Conservation (phyloP, 2,113 vertebrate genomes). For the Lipophrys pholis region DNA sequence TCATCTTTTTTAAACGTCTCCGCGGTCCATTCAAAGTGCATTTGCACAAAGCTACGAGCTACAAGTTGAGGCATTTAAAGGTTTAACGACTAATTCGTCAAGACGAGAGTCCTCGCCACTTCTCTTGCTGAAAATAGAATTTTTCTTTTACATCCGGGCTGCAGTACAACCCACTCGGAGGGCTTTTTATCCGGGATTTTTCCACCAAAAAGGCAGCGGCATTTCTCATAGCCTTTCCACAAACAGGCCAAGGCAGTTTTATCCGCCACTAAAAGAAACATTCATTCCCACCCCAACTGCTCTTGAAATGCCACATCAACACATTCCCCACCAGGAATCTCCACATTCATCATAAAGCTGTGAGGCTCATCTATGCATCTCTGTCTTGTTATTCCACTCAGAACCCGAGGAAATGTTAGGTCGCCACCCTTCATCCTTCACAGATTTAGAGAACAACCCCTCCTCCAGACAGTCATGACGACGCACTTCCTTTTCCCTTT, state of each 20-base stretch:
- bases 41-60: not conserved
- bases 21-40: not conserved
- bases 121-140: not conserved
- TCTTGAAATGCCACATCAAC: not conserved
- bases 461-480: not conserved
- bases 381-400: slow-evolving; percentile 2
- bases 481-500: slow-evolving; percentile 2
- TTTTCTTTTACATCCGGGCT: not conserved
- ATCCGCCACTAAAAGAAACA: not conserved
- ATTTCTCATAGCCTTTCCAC: not conserved
- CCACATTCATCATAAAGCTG: not conserved
- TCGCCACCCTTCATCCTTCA: not conserved
- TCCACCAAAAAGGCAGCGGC: not conserved
- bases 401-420: not conserved
- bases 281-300: not conserved
- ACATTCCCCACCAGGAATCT: not conserved
- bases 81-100: not conserved
- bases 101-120: not conserved
- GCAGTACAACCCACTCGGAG: not conserved
- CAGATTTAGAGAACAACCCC: not conserved
- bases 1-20: not conserved
- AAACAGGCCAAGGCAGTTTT: not conserved
- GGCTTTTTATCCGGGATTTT: not conserved
- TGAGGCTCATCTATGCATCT: not conserved
- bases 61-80: not conserved